Percentiles rank a stretch among this genome's conserved stretches.
phyloP scores from a whole-genome alignment of 1,140 invertebrate species.

The Cotesia vestalis region DNA sequence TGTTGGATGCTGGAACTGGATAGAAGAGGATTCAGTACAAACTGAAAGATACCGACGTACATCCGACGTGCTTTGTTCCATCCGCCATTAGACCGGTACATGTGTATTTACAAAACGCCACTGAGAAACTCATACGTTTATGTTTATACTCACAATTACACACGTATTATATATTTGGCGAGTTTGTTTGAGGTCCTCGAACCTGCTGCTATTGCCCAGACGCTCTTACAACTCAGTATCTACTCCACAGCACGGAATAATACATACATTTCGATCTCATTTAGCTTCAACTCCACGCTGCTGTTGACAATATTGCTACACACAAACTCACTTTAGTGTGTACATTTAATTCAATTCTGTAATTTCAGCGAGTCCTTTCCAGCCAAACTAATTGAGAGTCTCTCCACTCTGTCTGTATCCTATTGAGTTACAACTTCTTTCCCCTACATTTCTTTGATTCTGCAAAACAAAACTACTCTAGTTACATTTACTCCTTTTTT shows the following conservation, averaged over 20 bases:
- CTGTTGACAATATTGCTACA: slow-evolving; percentile 12
- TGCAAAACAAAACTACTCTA: too few species aligned
- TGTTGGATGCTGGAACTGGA: not conserved
- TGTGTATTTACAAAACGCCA: slow-evolving; percentile 30
- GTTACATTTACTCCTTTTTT: too few species aligned
- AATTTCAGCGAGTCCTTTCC: not conserved
- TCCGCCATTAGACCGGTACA: slow-evolving; percentile 15
- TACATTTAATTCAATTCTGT: not conserved
- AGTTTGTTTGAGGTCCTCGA: slow-evolving; percentile 33
- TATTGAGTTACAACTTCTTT: too few species aligned
- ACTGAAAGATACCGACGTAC: slow-evolving; percentile 18
- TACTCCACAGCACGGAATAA: slow-evolving; percentile 6
- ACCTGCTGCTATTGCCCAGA: not conserved
- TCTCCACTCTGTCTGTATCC: not conserved
- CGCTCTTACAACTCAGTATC: not conserved
- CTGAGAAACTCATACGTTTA: not conserved
- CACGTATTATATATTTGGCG: slow-evolving; percentile 8
- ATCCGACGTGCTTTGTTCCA: slow-evolving; percentile 27
- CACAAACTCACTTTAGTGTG: too few species aligned
- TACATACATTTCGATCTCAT: slow-evolving; percentile 31
- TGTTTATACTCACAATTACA: not conserved
- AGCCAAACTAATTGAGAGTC: not conserved
- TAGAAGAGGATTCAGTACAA: not conserved
- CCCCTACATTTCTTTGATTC: too few species aligned
- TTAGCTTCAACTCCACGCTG: slow-evolving; percentile 5